Evolutionary conservation across 1,140 invertebrate species (phyloP).

Genomic region (Saccostrea echinata): DNA sequence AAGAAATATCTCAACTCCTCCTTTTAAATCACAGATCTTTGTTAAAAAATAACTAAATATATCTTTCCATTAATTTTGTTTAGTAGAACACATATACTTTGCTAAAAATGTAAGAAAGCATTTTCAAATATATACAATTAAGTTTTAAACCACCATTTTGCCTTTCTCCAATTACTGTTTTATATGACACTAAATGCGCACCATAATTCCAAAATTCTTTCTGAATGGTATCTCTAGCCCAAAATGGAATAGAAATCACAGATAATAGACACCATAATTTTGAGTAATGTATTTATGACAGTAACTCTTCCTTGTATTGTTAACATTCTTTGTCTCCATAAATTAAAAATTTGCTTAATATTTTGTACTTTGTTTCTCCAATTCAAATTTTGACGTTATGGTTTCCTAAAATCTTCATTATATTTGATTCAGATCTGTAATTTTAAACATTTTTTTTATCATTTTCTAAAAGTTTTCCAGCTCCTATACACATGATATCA

Average conservation of each 20-base stretch:
- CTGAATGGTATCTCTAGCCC: no score
- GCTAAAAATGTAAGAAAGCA: background rate
- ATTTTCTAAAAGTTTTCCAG: background rate
- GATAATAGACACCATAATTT: no score
- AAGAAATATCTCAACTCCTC: no score
- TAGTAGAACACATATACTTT: background rate
- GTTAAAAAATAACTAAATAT: background rate
- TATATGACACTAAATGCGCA: no score
- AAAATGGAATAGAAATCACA: no score
- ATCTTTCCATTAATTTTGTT: background rate
- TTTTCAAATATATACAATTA: background rate
- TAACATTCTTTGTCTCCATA: background rate
- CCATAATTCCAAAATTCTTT: no score
- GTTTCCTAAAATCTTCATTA: background rate
- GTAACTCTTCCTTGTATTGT: background rate
- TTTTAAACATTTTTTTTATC: background rate
- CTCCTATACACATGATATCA: no score
- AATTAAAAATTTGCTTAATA: background rate
- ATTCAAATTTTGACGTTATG: background rate
- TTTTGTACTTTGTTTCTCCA: no score
- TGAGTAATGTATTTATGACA: no score
- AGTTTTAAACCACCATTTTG: background rate
- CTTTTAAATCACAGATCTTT: no score
- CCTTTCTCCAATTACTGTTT: no score
- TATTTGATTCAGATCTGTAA: background rate